A percentile compares a stretch with the other conserved stretches of the same genome.
These are phyloP conservation scores for Nerophis ophidion DNA, from an alignment of 2,113 vertebrate species.

Conservation along the genomic window DNA sequence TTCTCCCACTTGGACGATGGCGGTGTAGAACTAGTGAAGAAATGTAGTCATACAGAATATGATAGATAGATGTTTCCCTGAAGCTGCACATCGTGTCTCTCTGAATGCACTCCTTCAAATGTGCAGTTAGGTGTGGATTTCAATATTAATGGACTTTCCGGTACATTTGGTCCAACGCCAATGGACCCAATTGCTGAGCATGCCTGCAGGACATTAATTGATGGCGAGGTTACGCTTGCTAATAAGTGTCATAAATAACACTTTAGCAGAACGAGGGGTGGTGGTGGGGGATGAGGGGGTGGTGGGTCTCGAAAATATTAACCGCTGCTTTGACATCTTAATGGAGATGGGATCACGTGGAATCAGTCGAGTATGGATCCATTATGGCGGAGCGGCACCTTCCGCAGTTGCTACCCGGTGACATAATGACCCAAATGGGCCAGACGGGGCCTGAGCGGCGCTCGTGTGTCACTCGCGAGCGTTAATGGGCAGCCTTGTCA, in stretches of 20 bases:
- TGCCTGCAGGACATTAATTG: conserved; percentile 71
- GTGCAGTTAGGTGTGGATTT: conserved; percentile 57
- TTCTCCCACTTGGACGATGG: too few relatives aligned
- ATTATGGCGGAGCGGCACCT: conserved; percentile 45
- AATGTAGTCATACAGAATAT: too few relatives aligned
- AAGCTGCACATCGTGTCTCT: conserved; percentile 31
- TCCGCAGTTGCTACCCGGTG: conserved; percentile 30
- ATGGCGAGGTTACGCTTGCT: conserved; percentile 70
- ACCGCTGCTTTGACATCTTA: conserved; percentile 68
- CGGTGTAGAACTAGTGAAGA: too few relatives aligned
- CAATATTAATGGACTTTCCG: conserved; percentile 70
- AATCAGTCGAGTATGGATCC: conserved; percentile 59
- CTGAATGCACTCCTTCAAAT: conserved; percentile 47
- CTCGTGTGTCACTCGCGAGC: conserved; percentile 57
- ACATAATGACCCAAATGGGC: conserved; percentile 40
- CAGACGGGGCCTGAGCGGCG: conserved; percentile 41
- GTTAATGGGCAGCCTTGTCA: conserved; percentile 64
- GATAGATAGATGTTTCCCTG: conserved; percentile 11
- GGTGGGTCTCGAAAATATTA: conserved; percentile 63
- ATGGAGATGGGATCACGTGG: conserved; percentile 68
- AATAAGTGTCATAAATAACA: conserved; percentile 75
- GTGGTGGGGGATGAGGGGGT: conserved; percentile 9
- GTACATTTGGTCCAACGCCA: conserved; percentile 70
- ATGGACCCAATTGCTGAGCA: conserved; percentile 65
- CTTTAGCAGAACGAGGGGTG: conserved; percentile 63